These are phyloP conservation scores for Dryobates pubescens DNA, from an alignment of 2,797 vertebrate species.

Conservation along the genomic window DNA sequence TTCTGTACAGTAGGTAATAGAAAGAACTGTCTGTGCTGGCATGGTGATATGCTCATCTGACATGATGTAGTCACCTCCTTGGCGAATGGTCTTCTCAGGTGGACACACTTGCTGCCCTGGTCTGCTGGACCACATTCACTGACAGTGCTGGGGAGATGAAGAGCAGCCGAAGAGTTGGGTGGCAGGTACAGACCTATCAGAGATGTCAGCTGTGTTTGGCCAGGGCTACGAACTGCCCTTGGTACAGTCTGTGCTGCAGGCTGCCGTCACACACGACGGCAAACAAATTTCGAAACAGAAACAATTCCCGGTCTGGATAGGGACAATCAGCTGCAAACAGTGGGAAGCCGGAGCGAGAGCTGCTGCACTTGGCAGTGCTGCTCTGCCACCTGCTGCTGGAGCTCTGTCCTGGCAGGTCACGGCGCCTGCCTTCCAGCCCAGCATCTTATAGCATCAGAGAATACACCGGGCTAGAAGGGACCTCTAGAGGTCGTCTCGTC, in stretches of 20 bases:
- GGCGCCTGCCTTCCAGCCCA: accelerated
- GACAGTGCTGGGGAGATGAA: accelerated
- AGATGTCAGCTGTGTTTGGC: accelerated
- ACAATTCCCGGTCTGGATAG: background rate
- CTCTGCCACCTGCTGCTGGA: constrained; percentile 49
- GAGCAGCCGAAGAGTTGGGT: background rate
- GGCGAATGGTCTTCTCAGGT: accelerated
- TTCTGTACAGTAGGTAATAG: background rate
- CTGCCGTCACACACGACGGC: background rate
- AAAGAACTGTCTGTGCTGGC: background rate
- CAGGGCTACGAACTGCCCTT: background rate
- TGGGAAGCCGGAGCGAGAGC: background rate
- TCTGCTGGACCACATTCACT: accelerated
- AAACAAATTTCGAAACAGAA: background rate
- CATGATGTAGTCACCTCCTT: accelerated
- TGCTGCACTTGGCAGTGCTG: background rate
- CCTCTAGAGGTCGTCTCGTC: no score
- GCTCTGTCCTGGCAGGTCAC: background rate
- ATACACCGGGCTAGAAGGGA: no score
- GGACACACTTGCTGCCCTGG: accelerated
- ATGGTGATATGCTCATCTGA: accelerated
- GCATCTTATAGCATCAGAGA: no score
- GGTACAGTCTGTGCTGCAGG: background rate
- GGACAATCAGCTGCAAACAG: accelerated
- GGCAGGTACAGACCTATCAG: accelerated